A percentile compares a stretch with the other conserved stretches of the same genome.
phyloP scores from a whole-genome alignment of 2,888 invertebrate genomes.

The Volucella zonaria region DNA sequence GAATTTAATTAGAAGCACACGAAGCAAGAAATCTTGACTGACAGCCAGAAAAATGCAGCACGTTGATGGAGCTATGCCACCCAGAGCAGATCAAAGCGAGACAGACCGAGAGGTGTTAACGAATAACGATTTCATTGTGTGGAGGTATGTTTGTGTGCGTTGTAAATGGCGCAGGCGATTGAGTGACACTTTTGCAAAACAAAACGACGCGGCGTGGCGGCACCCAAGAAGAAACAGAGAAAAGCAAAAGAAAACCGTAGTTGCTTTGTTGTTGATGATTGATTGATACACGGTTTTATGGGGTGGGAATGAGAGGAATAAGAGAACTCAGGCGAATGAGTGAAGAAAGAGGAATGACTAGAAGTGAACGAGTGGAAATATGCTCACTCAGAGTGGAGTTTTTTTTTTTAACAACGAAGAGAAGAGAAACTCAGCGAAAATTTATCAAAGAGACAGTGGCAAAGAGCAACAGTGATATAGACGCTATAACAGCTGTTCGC shows the following conservation, averaged over 20 bases:
- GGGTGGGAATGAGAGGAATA: neutral
- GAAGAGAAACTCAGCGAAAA: slow-evolving; percentile 64
- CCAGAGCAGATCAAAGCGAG: slow-evolving; percentile 57
- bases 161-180: slow-evolving; percentile 62
- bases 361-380: neutral
- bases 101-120: slow-evolving; percentile 71
- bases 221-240: neutral
- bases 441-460: neutral
- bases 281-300: slow-evolving; percentile 38
- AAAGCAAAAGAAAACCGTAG: slow-evolving; percentile 2
- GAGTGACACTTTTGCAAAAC: slow-evolving; percentile 30
- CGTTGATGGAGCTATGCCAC: slow-evolving; percentile 62
- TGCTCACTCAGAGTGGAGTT: neutral
- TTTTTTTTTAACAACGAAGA: neutral
- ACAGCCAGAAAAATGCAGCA: slow-evolving; percentile 58
- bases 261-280: slow-evolving; percentile 26
- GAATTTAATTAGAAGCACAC: slow-evolving; percentile 55
- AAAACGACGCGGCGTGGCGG: neutral
- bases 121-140: slow-evolving; percentile 41
- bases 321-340: slow-evolving; percentile 15
- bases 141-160: slow-evolving; percentile 12
- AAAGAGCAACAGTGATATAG: slow-evolving; percentile 1
- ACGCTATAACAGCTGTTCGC: slow-evolving; percentile 49
- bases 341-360: neutral
- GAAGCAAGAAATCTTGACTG: slow-evolving; percentile 43